These are phyloP conservation scores for Saturnia pavonia DNA, from an alignment of 2,888 invertebrate species.

Conservation along the genomic window DNA sequence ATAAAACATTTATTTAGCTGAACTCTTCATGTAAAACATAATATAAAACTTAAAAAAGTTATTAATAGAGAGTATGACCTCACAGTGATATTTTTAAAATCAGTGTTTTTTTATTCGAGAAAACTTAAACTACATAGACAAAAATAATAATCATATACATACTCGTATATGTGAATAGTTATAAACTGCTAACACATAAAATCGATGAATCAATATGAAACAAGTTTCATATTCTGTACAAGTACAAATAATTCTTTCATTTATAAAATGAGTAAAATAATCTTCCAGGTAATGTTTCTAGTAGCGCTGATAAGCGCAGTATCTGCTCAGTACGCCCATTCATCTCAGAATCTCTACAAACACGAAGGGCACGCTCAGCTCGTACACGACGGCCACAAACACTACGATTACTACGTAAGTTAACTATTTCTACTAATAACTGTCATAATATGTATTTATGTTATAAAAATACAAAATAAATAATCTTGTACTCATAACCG, in stretches of 20 bases:
- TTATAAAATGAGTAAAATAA: not conserved
- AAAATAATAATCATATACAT: no score
- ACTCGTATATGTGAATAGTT: no score
- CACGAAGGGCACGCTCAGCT: conserved; percentile 28
- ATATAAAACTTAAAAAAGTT: no score
- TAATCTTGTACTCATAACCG: not conserved
- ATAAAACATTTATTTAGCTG: not conserved
- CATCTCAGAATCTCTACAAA: conserved; percentile 53
- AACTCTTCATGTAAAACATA: no score
- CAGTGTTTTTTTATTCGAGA: no score
- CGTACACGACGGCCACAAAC: conserved; percentile 22
- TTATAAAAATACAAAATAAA: not conserved
- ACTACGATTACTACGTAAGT: conserved; percentile 30
- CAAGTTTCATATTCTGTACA: no score
- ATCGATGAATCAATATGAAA: no score
- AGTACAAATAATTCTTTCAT: not conserved
- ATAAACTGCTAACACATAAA: no score
- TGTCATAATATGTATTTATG: not conserved
- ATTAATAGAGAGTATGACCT: no score
- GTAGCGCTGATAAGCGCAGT: conserved; percentile 35
- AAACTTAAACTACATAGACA: no score
- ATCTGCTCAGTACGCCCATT: conserved; percentile 52
- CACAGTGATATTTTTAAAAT: no score
- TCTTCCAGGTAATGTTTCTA: conserved; percentile 41
- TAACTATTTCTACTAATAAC: not conserved